These are phyloP conservation scores for Dendrolimus houi DNA, from an alignment of 2,888 invertebrate genomes.

Conservation along the genomic window DNA sequence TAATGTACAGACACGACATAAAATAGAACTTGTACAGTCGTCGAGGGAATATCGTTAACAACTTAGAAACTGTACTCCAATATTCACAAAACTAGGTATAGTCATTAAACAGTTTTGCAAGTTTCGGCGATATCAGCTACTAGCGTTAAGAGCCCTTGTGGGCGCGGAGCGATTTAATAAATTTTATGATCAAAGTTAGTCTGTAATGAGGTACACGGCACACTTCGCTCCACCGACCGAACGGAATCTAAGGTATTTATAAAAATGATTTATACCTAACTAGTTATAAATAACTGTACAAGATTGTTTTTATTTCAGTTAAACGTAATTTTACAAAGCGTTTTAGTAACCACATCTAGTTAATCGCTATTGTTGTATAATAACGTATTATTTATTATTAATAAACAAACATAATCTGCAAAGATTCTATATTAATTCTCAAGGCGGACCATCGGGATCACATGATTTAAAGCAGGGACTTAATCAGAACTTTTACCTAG, in stretches of 20 bases:
- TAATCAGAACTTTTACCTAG: too few relatives aligned
- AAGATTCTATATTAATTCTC: too few relatives aligned
- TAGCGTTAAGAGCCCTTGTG: background rate
- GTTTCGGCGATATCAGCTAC: background rate
- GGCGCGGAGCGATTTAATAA: constrained; percentile 4
- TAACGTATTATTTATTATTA: too few relatives aligned
- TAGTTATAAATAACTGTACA: background rate
- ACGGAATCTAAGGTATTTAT: background rate
- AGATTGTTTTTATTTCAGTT: background rate
- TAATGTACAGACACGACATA: too few relatives aligned
- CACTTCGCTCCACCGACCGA: background rate
- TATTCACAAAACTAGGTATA: background rate
- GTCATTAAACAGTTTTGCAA: background rate
- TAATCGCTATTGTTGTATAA: too few relatives aligned
- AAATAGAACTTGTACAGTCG: too few relatives aligned
- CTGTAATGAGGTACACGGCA: constrained; percentile 2
- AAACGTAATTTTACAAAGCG: background rate
- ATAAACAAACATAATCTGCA: too few relatives aligned
- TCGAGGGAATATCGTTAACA: too few relatives aligned
- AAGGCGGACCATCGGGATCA: too few relatives aligned
- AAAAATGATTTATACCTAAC: background rate
- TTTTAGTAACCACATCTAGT: background rate
- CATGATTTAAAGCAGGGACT: too few relatives aligned
- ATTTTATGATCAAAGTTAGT: constrained; percentile 3
- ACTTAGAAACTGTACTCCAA: background rate